A percentile compares a stretch with the other conserved stretches of the same genome.
Evolutionary conservation across 2,888 invertebrate species (phyloP).

Genomic region (Strigamia transsilvanica): DNA sequence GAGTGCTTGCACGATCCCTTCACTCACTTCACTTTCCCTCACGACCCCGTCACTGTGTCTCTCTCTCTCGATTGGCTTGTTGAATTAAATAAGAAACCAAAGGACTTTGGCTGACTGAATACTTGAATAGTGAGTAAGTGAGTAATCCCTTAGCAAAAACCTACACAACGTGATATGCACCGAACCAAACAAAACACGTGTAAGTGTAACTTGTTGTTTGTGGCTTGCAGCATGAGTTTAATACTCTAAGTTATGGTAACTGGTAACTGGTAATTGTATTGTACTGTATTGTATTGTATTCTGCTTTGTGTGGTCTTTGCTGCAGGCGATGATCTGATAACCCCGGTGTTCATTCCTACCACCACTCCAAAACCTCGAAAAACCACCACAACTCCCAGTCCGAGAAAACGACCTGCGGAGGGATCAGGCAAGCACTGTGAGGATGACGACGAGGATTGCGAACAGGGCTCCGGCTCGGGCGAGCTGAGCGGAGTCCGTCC

Average conservation of each 20-base stretch:
- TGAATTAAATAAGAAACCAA: neutral
- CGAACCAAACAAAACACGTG: too few relatives aligned
- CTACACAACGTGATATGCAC: conserved; percentile 23
- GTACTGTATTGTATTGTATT: neutral
- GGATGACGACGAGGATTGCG: conserved; percentile 80
- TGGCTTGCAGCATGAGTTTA: conserved; percentile 34
- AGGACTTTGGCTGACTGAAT: neutral
- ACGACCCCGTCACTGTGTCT: neutral
- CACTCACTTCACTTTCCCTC: neutral
- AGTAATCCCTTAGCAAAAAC: conserved; percentile 4
- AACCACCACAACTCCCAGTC: conserved; percentile 62
- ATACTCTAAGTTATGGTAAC: neutral
- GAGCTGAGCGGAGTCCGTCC: conserved; percentile 74
- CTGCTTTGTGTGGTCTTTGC: conserved; percentile 48
- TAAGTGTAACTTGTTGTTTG: neutral
- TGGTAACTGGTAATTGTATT: neutral
- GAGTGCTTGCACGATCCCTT: conserved; percentile 49
- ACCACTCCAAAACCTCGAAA: conserved; percentile 69
- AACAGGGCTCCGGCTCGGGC: conserved; percentile 81
- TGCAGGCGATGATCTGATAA: conserved; percentile 82
- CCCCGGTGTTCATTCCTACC: conserved; percentile 88
- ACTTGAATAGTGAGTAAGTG: too few relatives aligned
- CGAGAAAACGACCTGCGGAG: conserved; percentile 63
- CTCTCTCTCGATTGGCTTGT: conserved; percentile 16
- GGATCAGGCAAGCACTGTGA: conserved; percentile 69